Conservation (phyloP, 2,888 invertebrate species). For the Heteropelma amictum region DNA sequence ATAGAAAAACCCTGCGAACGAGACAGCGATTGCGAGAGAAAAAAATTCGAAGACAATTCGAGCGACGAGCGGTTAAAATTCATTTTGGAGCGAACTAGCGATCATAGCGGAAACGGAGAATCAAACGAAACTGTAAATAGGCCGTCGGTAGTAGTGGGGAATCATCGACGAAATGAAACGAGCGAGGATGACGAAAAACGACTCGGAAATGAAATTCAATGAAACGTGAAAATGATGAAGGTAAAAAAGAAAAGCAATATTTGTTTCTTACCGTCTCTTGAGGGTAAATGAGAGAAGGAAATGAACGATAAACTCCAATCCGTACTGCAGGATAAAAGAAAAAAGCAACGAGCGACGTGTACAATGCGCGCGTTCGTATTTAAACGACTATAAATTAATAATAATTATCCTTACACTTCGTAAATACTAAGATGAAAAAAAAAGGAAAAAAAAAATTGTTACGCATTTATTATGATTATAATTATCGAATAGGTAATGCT, state of each 20-base stretch:
- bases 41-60: conserved; percentile 37
- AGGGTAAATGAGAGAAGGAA: conserved; percentile 56
- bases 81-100: conserved; percentile 7
- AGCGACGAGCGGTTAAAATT: neutral
- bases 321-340: conserved; percentile 15
- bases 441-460: conserved; percentile 75
- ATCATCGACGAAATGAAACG: conserved; percentile 61
- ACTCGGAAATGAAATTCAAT: no score
- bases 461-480: conserved; percentile 78
- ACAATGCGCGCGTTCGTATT: conserved; percentile 72
- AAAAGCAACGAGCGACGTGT: conserved; percentile 62
- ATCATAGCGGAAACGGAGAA: conserved; percentile 20
- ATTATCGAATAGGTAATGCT: conserved; percentile 78
- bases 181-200: no score
- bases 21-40: conserved; percentile 41
- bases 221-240: conserved; percentile 66
- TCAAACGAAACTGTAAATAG: conserved; percentile 54
- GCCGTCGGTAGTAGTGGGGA: conserved; percentile 70
- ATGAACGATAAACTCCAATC: conserved; percentile 7
- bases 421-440: conserved; percentile 54
- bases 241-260: conserved; percentile 73
- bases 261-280: conserved; percentile 75
- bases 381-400: conserved; percentile 77
- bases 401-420: conserved; percentile 76
- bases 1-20: conserved; percentile 35